Evolutionary conservation across 1,140 invertebrate genomes (phyloP).

Genomic region (Polypedilum vanderplanki): DNA sequence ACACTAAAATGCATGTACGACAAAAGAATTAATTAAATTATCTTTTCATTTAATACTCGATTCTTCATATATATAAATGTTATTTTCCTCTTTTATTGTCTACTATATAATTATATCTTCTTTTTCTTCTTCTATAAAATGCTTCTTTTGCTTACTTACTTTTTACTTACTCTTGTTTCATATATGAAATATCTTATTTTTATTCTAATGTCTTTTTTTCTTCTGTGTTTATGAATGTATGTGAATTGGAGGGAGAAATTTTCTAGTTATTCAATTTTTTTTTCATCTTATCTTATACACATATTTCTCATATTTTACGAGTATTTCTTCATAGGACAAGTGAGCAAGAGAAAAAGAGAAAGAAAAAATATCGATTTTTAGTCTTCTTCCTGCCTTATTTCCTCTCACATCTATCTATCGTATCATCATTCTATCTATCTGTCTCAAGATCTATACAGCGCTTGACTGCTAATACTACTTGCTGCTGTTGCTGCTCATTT

Average conservation of each 20-base stretch:
- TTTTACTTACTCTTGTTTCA: neutral
- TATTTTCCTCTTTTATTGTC: constrained; percentile 6
- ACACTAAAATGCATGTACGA: neutral
- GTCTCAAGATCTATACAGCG: neutral
- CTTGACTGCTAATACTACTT: too few species aligned
- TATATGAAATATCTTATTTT: neutral
- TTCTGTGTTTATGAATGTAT: neutral
- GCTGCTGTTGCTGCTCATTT: neutral
- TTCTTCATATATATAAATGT: constrained; percentile 8
- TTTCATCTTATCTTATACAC: neutral
- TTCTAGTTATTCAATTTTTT: neutral
- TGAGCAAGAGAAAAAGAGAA: neutral
- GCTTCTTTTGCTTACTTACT: neutral
- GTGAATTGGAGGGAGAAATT: neutral
- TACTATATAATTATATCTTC: constrained; percentile 14
- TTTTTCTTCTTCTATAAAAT: neutral
- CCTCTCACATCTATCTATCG: constrained; percentile 10
- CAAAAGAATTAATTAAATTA: constrained; percentile 20
- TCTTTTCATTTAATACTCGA: constrained; percentile 18
- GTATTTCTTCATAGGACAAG: neutral
- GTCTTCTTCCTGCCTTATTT: neutral
- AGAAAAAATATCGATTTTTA: constrained; percentile 2
- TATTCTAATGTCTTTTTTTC: neutral
- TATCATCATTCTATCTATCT: constrained; percentile 1
- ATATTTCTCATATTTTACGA: too few species aligned